phyloP scores from a whole-genome alignment of 2,797 vertebrate genomes.

The Malacoctenus gilli region DNA sequence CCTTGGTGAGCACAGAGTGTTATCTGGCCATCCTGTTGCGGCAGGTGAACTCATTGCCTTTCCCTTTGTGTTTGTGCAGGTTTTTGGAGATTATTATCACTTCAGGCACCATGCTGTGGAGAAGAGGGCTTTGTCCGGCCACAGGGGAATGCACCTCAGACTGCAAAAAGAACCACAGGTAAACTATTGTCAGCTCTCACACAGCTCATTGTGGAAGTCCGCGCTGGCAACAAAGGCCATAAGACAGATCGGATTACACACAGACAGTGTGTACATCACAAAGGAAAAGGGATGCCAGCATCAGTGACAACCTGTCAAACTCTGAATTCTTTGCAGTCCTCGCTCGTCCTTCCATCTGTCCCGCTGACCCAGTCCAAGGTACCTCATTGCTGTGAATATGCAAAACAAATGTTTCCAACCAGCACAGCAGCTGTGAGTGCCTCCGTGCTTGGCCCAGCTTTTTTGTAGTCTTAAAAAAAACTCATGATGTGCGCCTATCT shows the following conservation, averaged over 20 bases:
- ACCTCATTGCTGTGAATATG: conserved; percentile 49
- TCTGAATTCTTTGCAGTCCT: conserved; percentile 35
- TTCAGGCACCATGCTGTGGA: conserved; percentile 89
- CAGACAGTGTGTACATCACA: conserved; percentile 32
- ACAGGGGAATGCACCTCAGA: conserved; percentile 82
- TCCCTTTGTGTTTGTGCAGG: conserved; percentile 77
- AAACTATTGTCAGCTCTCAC: conserved; percentile 59
- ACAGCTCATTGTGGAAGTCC: conserved; percentile 30
- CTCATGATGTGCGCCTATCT: conserved; percentile 28
- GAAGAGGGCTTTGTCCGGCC: conserved; percentile 88
- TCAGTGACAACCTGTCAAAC: conserved; percentile 63
- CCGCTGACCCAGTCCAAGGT: conserved; percentile 27
- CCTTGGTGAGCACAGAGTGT: conserved; percentile 26
- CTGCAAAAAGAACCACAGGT: conserved; percentile 88
- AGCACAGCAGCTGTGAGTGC: conserved; percentile 44
- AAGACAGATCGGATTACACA: conserved; percentile 63
- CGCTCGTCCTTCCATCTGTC: conserved; percentile 52
- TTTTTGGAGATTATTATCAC: conserved; percentile 92
- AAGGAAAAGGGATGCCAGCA: conserved; percentile 43
- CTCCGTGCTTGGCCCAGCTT: conserved; percentile 5
- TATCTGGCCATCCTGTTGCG: conserved; percentile 29
- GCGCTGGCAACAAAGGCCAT: conserved; percentile 54
- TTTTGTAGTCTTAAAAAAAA: conserved; percentile 18
- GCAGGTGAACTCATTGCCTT: conserved; percentile 55
- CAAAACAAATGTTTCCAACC: conserved; percentile 30